These are phyloP conservation scores for Stenurella melanura DNA, from an alignment of 2,888 invertebrate genomes.

Conservation along the genomic window DNA sequence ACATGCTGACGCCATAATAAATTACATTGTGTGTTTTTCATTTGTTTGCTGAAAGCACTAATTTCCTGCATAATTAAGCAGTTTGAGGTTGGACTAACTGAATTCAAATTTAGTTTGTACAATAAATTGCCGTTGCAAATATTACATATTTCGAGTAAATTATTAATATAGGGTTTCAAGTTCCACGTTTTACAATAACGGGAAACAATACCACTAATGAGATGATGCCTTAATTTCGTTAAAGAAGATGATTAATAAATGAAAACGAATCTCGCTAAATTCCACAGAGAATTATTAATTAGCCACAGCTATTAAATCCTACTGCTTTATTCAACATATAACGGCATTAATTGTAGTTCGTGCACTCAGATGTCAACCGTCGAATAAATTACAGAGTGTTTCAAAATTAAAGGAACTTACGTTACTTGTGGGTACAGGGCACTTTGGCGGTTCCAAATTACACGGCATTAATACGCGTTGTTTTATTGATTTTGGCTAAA, in stretches of 20 bases:
- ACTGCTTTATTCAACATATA: no score
- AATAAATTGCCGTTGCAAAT: neutral
- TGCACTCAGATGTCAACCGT: no score
- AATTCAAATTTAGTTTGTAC: neutral
- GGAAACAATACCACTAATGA: neutral
- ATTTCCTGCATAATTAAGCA: neutral
- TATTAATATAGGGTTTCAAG: neutral
- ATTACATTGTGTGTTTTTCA: constrained; percentile 1
- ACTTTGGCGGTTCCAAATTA: no score
- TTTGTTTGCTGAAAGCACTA: constrained; percentile 1
- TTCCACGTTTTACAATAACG: neutral
- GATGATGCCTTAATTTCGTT: neutral
- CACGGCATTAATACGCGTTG: no score
- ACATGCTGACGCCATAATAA: neutral
- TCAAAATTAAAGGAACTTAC: no score
- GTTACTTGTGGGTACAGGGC: no score
- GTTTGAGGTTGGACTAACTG: constrained; percentile 3
- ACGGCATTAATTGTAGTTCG: no score
- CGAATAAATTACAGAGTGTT: no score
- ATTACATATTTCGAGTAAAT: neutral
- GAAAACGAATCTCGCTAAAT: neutral
- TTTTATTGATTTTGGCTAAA: no score
- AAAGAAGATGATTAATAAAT: neutral
- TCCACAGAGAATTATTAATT: no score
- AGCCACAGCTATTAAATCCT: no score